Evolutionary conservation across 2,888 invertebrate genomes (phyloP), one percentile per base, ranked within the genome.

Genomic region (Noctua fimbriata): DNA sequence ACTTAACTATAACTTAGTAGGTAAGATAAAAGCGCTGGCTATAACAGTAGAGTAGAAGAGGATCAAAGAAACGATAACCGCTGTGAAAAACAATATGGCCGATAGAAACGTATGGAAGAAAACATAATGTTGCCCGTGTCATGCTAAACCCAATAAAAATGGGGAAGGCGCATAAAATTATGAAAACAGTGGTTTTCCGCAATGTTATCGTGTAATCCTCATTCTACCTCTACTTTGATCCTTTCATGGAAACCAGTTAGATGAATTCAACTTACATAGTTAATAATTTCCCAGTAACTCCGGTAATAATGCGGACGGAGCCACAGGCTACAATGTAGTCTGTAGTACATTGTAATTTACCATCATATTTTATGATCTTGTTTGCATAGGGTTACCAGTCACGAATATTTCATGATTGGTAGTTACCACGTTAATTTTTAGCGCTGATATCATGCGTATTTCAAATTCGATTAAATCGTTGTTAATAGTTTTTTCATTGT

Each of bases 281-380:
- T 70, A 73, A 60, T 65, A 49, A 69, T 44, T 66, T 69, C 36
- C 21, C 21, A 73, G 44, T 66, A 67, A 71, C 49, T 73, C n/a
- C 63, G 7, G 44, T 24, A 65, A 71, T 52, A 65, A 66, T 32
- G 58, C 58, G 52, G 52, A 65, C 58, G 67, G 28, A 83, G 79
- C 73, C 75, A 73, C 47, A 36, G 28, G 87, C 49, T 70, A 74
- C 63, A 69, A 14, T 55, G 36, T 60, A 63, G 63, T 41, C 21
- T 55, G n/a, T 58, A 63, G 58, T 41, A 73, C 58, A 73, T 60
- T 70, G 74, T 87, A 81, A 87, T 87, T 84, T 72, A 75, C 16
- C 78, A 73, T 65, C 72, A 65, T 71, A 78, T 73, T 87, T 85
- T 84, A 87, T 41, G 73, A 69, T 32, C 81, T 70, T 67, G 78